phyloP scores from a whole-genome alignment of 2,888 invertebrate species.

The Eulithis testata region DNA sequence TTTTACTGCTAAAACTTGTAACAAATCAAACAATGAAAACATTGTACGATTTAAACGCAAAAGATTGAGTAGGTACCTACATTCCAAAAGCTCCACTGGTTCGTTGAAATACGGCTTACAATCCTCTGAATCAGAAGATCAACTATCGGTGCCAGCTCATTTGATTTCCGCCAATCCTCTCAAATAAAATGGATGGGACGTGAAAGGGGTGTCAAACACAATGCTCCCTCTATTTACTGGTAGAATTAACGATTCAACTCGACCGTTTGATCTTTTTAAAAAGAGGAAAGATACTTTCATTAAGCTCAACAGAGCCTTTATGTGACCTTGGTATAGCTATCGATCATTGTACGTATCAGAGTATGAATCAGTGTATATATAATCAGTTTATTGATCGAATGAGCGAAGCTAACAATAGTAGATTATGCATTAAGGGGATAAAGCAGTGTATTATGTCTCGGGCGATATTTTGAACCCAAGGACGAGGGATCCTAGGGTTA shows the following conservation, averaged over 20 bases:
- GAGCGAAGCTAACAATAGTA: too few species aligned
- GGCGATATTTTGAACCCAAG: too few species aligned
- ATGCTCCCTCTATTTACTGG: conserved; percentile 30
- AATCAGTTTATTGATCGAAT: too few species aligned
- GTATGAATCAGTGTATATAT: too few species aligned
- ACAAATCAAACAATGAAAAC: conserved; percentile 13
- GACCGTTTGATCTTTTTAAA: conserved; percentile 21
- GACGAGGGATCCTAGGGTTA: too few species aligned
- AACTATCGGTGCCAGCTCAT: conserved; percentile 37
- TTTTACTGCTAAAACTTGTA: not conserved
- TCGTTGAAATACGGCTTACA: conserved; percentile 25
- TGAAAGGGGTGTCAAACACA: conserved; percentile 43
- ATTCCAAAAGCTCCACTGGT: not conserved
- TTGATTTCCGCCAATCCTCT: conserved; percentile 46
- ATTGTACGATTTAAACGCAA: not conserved
- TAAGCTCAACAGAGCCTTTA: not conserved
- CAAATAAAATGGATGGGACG: conserved; percentile 44
- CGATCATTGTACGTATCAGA: too few species aligned
- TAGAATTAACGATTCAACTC: conserved; percentile 29
- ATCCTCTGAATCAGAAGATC: conserved; percentile 23
- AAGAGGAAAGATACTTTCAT: conserved; percentile 5
- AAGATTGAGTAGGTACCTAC: not conserved
- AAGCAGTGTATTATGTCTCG: too few species aligned
- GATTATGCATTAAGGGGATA: too few species aligned
- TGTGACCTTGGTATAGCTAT: too few species aligned